These are phyloP conservation scores for Passer domesticus DNA, from an alignment of 2,113 vertebrate genomes.

Conservation along the genomic window DNA sequence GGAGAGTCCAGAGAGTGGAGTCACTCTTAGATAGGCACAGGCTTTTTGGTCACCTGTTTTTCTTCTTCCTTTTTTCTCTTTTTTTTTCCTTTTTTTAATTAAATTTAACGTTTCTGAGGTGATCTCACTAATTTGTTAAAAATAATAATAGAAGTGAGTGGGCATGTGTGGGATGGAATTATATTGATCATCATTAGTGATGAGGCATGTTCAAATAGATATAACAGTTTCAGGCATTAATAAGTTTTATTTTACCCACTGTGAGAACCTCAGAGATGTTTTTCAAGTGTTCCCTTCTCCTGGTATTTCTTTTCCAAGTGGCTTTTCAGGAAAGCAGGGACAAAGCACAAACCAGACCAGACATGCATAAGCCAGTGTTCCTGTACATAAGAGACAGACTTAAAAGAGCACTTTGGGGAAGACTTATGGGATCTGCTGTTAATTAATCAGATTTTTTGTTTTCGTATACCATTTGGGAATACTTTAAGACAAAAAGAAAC, in stretches of 20 bases:
- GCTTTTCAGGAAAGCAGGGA: not conserved
- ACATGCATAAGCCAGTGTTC: not conserved
- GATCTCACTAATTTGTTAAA: conserved; percentile 38
- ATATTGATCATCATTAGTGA: conserved; percentile 16
- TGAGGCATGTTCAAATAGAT: conserved; percentile 17
- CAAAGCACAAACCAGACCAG: conserved; percentile 10
- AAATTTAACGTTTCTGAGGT: not conserved
- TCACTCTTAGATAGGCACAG: not conserved
- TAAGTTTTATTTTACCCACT: conserved; percentile 29
- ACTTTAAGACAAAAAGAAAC: not conserved
- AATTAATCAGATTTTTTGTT: not conserved
- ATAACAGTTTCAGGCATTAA: not conserved
- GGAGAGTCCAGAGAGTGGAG: not conserved
- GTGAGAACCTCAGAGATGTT: conserved; percentile 37
- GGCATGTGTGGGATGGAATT: conserved; percentile 38
- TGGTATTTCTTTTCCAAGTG: not conserved
- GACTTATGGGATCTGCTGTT: conserved; percentile 28
- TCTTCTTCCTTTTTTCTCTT: not conserved
- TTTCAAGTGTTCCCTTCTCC: conserved; percentile 9
- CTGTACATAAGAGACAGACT: not conserved
- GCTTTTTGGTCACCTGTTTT: conserved; percentile 25
- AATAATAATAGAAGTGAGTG: conserved; percentile 49
- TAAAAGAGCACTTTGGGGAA: conserved; percentile 31
- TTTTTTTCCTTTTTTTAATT: not conserved
- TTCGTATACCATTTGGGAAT: not conserved